Base-by-base conservation (phyloP, 1,140 invertebrate species). In the Potamilus streckersoni region DNA sequence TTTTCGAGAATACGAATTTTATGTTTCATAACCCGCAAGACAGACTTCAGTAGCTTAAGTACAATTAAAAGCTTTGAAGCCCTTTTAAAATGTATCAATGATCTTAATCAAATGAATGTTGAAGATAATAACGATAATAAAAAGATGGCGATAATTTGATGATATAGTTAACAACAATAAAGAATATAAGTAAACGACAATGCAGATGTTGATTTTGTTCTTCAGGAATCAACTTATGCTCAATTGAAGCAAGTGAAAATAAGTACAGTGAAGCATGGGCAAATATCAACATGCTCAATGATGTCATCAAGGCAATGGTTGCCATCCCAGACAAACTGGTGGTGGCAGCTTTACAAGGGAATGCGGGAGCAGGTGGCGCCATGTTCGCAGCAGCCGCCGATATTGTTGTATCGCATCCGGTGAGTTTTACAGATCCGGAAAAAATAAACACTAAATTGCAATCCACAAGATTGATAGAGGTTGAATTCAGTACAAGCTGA, bases 211-310 rank as follows among this genome's bases (percentile, higher is more conserved):
- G 27, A 20, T 66, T 66, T 38, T 23, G 11, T 23, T 66, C 17
- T 66, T 23, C 5, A 71, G 69, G 69, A 31, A 71, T 71, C 19
- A 16, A 71, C 19, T 61, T 71, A 59, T 61, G 59, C n/a, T 56
- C 27, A 31, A 71, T 71, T 23, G 57, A 71, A 49, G 23, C 16
- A 15, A 62, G 12, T 49, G 20, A 16, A 17, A 12, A 59, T 19
- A 71, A 71, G 31, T 59, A 71, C n/a, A 61, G 15, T 17, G 63
- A 64, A 66, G 71, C 71, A 15, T 73, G 61, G 71, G 27, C 15
- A 65, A 73, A 73, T 66, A 73, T 73, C 16, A 73, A 73, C 38
- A 56, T 19, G 20, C 66, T 73, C 20, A 49, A 73, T 66, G 71
- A 73, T 62, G 71, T 73, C 71, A 73, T 73, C 17, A 15, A 49